These are phyloP conservation scores for Tanypteryx hageni DNA, from an alignment of 2,888 invertebrate genomes.

Conservation along the genomic window DNA sequence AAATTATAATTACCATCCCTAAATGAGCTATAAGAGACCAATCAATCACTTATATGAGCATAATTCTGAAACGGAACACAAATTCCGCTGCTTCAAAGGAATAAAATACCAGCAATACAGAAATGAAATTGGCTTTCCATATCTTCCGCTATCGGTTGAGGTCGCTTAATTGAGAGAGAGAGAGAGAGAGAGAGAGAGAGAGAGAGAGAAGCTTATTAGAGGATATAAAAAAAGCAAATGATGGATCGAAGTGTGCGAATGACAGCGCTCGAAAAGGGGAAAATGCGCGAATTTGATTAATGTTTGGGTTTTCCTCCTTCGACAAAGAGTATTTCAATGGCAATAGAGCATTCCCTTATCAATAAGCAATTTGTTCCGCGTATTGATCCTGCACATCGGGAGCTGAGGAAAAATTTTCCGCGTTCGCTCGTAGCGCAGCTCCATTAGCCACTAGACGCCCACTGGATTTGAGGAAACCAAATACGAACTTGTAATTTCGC, in stretches of 20 bases:
- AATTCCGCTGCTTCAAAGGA: no score
- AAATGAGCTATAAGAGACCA: no score
- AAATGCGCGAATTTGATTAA: constrained; percentile 32
- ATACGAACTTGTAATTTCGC: not conserved
- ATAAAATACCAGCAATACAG: not conserved
- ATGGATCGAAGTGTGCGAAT: not conserved
- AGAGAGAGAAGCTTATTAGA: not conserved
- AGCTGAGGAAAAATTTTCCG: not conserved
- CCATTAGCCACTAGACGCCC: not conserved
- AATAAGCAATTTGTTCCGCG: not conserved
- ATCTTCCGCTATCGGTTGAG: not conserved
- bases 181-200: not conserved
- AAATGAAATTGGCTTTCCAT: constrained; percentile 8
- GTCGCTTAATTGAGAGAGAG: constrained; percentile 4
- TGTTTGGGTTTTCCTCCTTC: not conserved
- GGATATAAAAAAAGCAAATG: not conserved
- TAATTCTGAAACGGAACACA: no score
- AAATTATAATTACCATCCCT: no score
- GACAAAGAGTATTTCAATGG: not conserved
- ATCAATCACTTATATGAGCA: no score
- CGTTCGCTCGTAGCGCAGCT: not conserved
- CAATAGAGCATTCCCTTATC: not conserved
- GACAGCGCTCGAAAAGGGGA: not conserved
- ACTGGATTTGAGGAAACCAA: not conserved
- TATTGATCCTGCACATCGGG: not conserved